Conservation (phyloP, 2,888 invertebrate species). For the Archips xylosteana region DNA sequence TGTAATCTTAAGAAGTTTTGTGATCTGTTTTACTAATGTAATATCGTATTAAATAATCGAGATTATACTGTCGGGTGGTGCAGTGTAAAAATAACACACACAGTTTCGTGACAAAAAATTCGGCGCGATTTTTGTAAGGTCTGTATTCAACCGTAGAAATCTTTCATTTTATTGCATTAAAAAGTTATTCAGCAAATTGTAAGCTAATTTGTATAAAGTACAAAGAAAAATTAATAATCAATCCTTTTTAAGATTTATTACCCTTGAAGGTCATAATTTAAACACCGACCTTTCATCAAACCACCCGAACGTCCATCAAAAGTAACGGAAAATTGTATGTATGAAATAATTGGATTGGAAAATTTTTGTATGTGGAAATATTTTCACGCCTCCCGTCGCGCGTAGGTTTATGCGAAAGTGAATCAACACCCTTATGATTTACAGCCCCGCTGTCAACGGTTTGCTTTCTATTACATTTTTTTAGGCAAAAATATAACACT, state of each 20-base stretch:
- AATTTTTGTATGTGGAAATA: slow-evolving; percentile 22
- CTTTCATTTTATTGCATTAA: too few relatives aligned
- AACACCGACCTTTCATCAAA: neutral
- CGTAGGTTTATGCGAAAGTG: slow-evolving; percentile 31
- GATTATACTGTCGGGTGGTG: too few relatives aligned
- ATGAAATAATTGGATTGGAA: slow-evolving; percentile 39
- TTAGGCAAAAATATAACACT: slow-evolving; percentile 40
- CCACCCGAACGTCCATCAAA: slow-evolving; percentile 10
- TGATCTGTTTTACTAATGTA: too few relatives aligned
- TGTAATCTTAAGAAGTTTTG: too few relatives aligned
- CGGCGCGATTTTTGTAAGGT: too few relatives aligned
- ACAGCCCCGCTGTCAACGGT: slow-evolving; percentile 34
- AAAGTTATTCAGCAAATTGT: too few relatives aligned
- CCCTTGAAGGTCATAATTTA: neutral
- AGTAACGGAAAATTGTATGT: slow-evolving; percentile 29
- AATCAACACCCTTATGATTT: slow-evolving; percentile 42
- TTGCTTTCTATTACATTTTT: slow-evolving; percentile 41
- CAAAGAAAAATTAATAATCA: neutral
- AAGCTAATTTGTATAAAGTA: neutral
- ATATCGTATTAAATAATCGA: too few relatives aligned
- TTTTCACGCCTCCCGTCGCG: slow-evolving; percentile 15
- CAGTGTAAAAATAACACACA: too few relatives aligned
- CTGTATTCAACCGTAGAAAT: too few relatives aligned
- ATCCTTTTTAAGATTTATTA: neutral
- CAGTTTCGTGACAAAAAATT: too few relatives aligned